Conservation (phyloP, 2,888 invertebrate species). For the Hedya salicella region DNA sequence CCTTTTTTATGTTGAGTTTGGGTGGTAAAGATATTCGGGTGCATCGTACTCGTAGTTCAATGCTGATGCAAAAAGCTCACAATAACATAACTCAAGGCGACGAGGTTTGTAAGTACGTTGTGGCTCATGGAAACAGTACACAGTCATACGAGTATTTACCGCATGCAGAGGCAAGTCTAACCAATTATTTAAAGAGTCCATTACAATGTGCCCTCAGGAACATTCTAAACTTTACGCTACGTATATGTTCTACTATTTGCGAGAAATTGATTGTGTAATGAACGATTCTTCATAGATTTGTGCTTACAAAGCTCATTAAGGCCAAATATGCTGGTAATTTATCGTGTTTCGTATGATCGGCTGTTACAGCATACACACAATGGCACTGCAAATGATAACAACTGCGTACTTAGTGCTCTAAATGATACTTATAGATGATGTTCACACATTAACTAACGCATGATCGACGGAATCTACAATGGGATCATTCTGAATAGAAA, state of each 20-base stretch:
- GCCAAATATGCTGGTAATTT: slow-evolving; percentile 48
- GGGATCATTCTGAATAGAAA: slow-evolving; percentile 50
- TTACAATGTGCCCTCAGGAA: not conserved
- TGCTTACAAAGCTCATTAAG: slow-evolving; percentile 48
- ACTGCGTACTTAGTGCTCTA: slow-evolving; percentile 57
- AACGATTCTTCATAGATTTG: slow-evolving; percentile 9
- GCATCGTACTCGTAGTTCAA: too few species aligned
- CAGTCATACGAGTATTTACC: slow-evolving; percentile 12
- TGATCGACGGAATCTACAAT: slow-evolving; percentile 54
- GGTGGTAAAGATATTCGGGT: too few species aligned
- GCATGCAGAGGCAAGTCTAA: slow-evolving; percentile 13
- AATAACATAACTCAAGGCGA: too few species aligned
- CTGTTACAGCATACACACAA: slow-evolving; percentile 8
- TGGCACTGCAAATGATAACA: slow-evolving; percentile 52
- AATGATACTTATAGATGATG: slow-evolving; percentile 73
- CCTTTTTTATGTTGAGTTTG: too few species aligned
- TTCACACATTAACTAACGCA: slow-evolving; percentile 42
- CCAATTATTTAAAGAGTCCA: slow-evolving; percentile 4
- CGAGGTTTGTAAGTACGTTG: too few species aligned
- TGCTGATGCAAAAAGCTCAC: too few species aligned
- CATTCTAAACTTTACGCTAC: not conserved
- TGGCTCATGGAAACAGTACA: slow-evolving; percentile 6
- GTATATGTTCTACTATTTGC: not conserved
- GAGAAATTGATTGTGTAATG: not conserved
- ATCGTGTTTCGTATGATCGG: slow-evolving; percentile 48